Evolutionary conservation across 2,113 vertebrate species (phyloP), one percentile per base, ranked within the genome.

Genomic region (Oreochromis spilurus): DNA sequence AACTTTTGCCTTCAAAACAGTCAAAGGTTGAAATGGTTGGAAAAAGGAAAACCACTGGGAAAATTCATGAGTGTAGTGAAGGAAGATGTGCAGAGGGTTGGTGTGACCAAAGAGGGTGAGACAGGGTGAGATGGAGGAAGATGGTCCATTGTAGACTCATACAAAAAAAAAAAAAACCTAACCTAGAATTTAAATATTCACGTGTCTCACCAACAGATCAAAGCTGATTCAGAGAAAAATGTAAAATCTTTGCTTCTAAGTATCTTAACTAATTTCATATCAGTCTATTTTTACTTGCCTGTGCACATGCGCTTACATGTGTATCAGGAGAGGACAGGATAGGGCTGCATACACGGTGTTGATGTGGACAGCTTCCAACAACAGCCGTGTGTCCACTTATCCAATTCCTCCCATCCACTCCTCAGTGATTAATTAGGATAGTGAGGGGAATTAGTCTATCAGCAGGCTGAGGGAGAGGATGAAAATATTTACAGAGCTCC

Each of bases 401-500:
- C 88, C 88, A 84, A 82, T 31, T 72, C 86, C 93, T 94, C 89
- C 92, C 70, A 19, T 88, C 17, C 81, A 88, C 91, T 92, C 88
- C 88, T 89, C 72, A 1, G 40, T 92, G 94, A 95, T 95, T 95
- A 94, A 95, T 96, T 92, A 87, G 90, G 29, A 93, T 84, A 91
- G 88, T 83, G 85, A 91, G 91, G 88, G 89, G 88, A 92, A 93
- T 93, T 91, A 91, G 91, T 95, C 88, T 85, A 92, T 94, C 84
- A 85, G 91, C 89, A 82, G 79, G 88, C 86, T 5, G 67, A 91
- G 89, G 94, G 94, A 94, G 94, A 94, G 53, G 88, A 91, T 86
- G 84, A 95, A 93, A 95, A 95, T 95, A 95, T 96, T 96, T 95
- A 95, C 95, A 94, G 81, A 95, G 86, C 94, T 93, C 93, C 92